A percentile compares a stretch with the other conserved stretches of the same genome.
Conservation (phyloP, 2,888 invertebrate species). For the Macrophya alboannulata region DNA sequence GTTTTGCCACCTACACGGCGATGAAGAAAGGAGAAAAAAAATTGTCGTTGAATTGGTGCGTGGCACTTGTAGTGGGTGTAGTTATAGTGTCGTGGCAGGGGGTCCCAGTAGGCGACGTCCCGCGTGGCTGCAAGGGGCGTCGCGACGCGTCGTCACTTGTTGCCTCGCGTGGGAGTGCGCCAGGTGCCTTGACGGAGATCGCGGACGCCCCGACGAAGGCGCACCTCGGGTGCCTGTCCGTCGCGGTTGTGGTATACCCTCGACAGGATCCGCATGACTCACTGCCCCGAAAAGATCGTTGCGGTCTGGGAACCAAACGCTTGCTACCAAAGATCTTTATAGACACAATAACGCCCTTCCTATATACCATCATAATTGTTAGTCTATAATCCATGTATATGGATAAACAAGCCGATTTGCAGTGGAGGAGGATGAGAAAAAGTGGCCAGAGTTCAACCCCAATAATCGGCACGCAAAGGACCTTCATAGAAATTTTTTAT, state of each 20-base stretch:
- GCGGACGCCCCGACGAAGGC: constrained; percentile 49
- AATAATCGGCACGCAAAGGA: neutral
- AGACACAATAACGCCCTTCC: neutral
- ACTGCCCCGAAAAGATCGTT: constrained; percentile 45
- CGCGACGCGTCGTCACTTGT: constrained; percentile 60
- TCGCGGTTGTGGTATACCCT: constrained; percentile 40
- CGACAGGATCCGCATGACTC: constrained; percentile 52
- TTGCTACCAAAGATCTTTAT: constrained; percentile 27
- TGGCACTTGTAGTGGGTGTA: constrained; percentile 60
- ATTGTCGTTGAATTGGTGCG: constrained; percentile 34
- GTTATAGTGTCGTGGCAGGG: constrained; percentile 59
- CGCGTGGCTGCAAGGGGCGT: constrained; percentile 52
- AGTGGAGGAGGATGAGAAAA: neutral
- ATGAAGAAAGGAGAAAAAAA: constrained; percentile 14
- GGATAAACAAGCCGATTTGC: neutral
- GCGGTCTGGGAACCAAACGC: constrained; percentile 47
- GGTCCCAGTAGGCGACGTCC: constrained; percentile 61
- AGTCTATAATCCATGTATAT: constrained; percentile 16
- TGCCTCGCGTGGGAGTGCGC: constrained; percentile 58
- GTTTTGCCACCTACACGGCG: neutral
- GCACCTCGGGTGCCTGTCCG: constrained; percentile 53
- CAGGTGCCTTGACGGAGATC: constrained; percentile 54
- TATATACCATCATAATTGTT: neutral
- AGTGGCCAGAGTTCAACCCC: neutral
- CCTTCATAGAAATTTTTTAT: too few relatives aligned